These are phyloP conservation scores for Psittacula echo DNA, from an alignment of 2,797 vertebrate genomes.

Conservation along the genomic window DNA sequence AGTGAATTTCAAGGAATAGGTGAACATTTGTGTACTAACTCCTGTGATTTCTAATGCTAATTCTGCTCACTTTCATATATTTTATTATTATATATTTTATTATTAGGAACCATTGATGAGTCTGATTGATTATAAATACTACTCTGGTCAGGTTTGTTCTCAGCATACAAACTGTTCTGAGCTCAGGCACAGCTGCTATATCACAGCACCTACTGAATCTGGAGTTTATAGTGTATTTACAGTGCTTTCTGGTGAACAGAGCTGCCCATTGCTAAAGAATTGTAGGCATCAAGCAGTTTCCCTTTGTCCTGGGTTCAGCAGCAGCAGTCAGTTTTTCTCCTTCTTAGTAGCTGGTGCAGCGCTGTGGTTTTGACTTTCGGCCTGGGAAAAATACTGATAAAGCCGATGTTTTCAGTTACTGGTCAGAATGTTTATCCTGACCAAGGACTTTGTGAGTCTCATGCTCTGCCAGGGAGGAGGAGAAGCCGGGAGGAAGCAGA, in stretches of 20 bases:
- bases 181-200: not conserved
- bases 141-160: not conserved
- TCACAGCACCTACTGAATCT: not conserved
- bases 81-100: too few species aligned
- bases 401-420: too few species aligned
- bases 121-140: not conserved
- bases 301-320: too few species aligned
- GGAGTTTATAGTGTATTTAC: not conserved
- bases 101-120: not conserved
- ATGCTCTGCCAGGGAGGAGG: too few species aligned
- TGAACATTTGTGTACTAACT: not conserved
- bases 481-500: too few species aligned
- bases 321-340: too few species aligned
- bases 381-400: too few species aligned
- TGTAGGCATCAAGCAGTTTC: not conserved
- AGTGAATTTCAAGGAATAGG: not conserved
- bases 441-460: too few species aligned
- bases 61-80: not conserved
- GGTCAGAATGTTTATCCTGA: too few species aligned
- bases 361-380: too few species aligned
- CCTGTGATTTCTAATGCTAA: not conserved
- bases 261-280: not conserved
- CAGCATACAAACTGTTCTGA: not conserved
- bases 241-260: not conserved
- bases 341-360: too few species aligned